phyloP scores from a whole-genome alignment of 37 sponge, comb jelly and placozoan genomes.

The Eunapius fragilis region DNA sequence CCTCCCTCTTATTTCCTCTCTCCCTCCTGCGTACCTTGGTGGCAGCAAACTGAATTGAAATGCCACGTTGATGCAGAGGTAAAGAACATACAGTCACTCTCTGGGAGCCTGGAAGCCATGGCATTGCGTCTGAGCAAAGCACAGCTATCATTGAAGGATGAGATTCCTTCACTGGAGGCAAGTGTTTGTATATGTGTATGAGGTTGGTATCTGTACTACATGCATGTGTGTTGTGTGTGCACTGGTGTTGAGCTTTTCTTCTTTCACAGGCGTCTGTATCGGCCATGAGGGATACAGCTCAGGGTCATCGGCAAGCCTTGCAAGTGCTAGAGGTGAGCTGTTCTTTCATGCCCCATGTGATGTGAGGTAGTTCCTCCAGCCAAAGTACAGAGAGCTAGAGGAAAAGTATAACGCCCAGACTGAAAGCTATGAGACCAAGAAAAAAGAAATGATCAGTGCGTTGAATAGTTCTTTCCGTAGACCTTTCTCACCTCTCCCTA shows the following conservation, averaged over 20 bases:
- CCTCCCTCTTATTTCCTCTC: too few relatives aligned
- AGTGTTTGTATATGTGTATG: too few relatives aligned
- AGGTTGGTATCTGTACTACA: not conserved
- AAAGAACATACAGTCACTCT: not conserved
- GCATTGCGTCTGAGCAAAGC: not conserved
- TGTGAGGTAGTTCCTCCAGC: not conserved
- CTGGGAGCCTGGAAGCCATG: not conserved
- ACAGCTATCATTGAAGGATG: not conserved
- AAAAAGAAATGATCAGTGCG: conserved; percentile 51
- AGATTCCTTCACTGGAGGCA: not conserved
- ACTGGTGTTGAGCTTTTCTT: not conserved
- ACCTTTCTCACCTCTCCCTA: too few relatives aligned
- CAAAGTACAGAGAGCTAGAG: conserved; percentile 18
- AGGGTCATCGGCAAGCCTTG: not conserved
- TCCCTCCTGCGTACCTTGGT: too few relatives aligned
- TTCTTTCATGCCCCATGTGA: not conserved
- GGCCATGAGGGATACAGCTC: not conserved
- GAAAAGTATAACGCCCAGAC: conserved; percentile 8
- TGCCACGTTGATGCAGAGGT: not conserved
- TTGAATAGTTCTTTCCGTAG: not conserved
- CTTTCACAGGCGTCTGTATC: not conserved
- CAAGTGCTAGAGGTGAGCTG: not conserved
- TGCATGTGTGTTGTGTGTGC: not conserved
- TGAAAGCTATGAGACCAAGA: conserved; percentile 43
- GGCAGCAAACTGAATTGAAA: not conserved